Evolutionary conservation across 2,113 vertebrate species (phyloP), one percentile per base, ranked within the genome.

Genomic region (Ptilorrhoa leucosticta): DNA sequence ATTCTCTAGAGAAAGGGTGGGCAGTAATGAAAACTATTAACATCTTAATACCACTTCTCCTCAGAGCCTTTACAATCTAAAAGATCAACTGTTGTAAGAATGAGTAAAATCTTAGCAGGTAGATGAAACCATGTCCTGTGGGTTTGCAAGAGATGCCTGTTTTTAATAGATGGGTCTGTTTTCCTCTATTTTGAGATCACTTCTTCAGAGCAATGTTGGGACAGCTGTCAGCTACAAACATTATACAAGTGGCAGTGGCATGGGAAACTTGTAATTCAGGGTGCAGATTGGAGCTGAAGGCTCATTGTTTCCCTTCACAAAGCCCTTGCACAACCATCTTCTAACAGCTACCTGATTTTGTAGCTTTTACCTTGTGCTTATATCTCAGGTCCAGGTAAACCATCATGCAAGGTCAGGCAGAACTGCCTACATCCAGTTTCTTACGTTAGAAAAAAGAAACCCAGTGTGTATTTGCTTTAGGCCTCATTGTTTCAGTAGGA

Each of bases 21-120:
- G 53, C 37, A 27, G 39, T 95, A 94, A 95, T 94, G 94, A 96
- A 93, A 94, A 86, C 87, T 24, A 28, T 85, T 79, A 50, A 87
- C 73, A 64, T 76, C 61, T 88, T 89, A 82, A 92, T 72, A 47
- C 48, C 57, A 83, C 44, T 87, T 83, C 58, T 93, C 84, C 63
- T 76, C 51, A 77, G 95, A 93, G 83, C 58, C 37, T 60, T 60
- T 79, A 15, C 44, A 18, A 27, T 75, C 51, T 68, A 15, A 66
- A 92, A 87, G 73, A 72, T 53, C 71, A 87, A 1, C 45, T 72
- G 40, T 76, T 88, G 4, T 66, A 84, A 90, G 27, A 93, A 30
- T 27, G 44, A 91, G 37, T 60, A 58, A 89, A 92, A 66, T 44
- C 60, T 83, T 73, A 89, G 83, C 65, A 65, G 68, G 72, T 66